Evolutionary conservation across 2,113 vertebrate genomes (phyloP).

Genomic region (Triplophysa rosa): DNA sequence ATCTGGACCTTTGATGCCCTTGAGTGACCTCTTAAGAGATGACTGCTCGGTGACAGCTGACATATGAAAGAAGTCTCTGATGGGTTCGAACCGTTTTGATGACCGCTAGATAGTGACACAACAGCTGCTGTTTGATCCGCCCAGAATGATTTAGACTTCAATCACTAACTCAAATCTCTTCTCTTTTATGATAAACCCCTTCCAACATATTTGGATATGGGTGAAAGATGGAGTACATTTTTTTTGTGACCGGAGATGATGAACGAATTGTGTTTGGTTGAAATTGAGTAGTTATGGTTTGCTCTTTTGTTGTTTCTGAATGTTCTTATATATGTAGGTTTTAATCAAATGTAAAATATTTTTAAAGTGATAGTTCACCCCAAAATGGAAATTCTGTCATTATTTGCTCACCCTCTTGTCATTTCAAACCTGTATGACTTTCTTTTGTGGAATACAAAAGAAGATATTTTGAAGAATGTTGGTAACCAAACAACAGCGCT

Average conservation of each 20-base stretch:
- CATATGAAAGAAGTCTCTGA: constrained; percentile 21
- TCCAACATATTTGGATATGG: neutral
- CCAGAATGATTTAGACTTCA: constrained; percentile 25
- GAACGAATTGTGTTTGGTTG: neutral
- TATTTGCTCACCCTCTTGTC: no score
- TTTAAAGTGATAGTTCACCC: no score
- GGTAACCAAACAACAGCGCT: no score
- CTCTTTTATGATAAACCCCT: neutral
- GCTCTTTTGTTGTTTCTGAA: no score
- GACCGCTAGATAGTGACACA: neutral
- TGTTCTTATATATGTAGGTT: no score
- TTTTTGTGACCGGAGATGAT: neutral
- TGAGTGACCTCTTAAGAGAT: constrained; percentile 17
- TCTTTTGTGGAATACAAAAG: no score
- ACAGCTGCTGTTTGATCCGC: constrained; percentile 31
- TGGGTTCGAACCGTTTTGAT: constrained; percentile 5
- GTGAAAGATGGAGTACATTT: no score
- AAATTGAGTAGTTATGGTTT: neutral
- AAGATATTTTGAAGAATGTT: no score
- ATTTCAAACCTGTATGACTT: no score
- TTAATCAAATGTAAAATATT: no score
- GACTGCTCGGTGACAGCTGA: neutral
- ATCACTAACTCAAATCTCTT: constrained; percentile 10
- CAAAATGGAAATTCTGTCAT: no score
- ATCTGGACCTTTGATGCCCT: constrained; percentile 15